phyloP scores from a whole-genome alignment of 2,888 invertebrate genomes.

The Philaethria dido region DNA sequence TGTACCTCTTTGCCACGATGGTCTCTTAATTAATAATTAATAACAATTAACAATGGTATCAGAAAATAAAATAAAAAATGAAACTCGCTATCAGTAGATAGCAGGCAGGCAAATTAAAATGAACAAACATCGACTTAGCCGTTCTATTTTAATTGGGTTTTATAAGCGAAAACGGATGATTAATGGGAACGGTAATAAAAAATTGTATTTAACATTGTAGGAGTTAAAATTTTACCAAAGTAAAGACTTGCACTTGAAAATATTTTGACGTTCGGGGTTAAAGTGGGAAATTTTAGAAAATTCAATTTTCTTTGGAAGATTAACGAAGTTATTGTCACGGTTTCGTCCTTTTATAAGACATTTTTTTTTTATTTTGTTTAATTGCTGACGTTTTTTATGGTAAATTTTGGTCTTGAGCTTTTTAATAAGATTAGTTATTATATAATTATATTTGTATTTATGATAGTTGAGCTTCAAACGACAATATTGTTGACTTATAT shows the following conservation, averaged over 20 bases:
- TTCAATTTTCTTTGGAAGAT: conserved; percentile 3
- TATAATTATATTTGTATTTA: no score
- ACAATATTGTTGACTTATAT: no score
- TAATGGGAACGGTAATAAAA: conserved; percentile 41
- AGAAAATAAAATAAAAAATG: conserved; percentile 22
- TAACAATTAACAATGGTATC: conserved; percentile 22
- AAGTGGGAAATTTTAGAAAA: background rate
- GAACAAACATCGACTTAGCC: conserved; percentile 44
- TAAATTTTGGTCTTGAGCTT: background rate
- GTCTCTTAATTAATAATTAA: no score
- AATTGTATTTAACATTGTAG: conserved; percentile 24
- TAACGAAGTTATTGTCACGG: conserved; percentile 4
- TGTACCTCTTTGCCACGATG: no score
- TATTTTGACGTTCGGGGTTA: conserved; percentile 28
- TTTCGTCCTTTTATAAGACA: background rate
- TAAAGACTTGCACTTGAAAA: conserved; percentile 23
- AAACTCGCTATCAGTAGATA: conserved; percentile 30
- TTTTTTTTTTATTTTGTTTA: background rate
- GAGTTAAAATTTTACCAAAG: conserved; percentile 18
- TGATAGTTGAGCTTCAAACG: no score
- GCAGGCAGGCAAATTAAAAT: conserved; percentile 31
- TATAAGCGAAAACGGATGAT: conserved; percentile 47
- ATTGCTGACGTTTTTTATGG: background rate
- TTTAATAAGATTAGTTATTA: no score
- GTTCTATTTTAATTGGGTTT: conserved; percentile 46